Evolutionary conservation across 2,113 vertebrate genomes (phyloP).

Genomic region (Nerophis ophidion): DNA sequence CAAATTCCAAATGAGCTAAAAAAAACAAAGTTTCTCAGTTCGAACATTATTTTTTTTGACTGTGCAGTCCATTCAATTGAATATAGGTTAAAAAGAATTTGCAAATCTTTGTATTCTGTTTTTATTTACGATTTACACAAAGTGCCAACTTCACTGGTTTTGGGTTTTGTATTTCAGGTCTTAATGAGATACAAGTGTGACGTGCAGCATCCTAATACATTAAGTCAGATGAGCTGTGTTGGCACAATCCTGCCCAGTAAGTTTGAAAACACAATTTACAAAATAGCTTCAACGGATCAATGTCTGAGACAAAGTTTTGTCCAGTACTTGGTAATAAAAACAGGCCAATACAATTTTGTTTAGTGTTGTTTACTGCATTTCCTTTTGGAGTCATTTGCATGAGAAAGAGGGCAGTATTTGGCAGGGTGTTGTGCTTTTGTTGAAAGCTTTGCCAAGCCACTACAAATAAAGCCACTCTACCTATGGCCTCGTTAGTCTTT

Average conservation of each 20-base stretch:
- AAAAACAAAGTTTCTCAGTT: too few species aligned
- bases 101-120: too few species aligned
- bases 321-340: neutral
- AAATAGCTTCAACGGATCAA: slow-evolving; percentile 45
- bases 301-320: slow-evolving; percentile 7
- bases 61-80: too few species aligned
- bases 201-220: neutral
- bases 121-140: too few species aligned
- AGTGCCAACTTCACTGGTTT: too few species aligned
- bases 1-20: too few species aligned
- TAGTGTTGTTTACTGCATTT: neutral
- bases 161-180: neutral
- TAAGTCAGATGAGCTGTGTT: slow-evolving; percentile 18
- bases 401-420: neutral
- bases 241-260: slow-evolving; percentile 17
- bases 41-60: too few species aligned
- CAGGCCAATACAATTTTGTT: neutral
- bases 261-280: slow-evolving; percentile 41
- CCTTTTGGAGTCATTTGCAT: neutral
- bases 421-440: slow-evolving; percentile 6
- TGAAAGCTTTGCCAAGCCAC: slow-evolving; percentile 15
- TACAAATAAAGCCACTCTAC: slow-evolving; percentile 20
- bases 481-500: neutral
- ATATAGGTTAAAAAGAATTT: too few species aligned
- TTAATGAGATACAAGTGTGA: slow-evolving; percentile 6